Base-by-base conservation (phyloP, 2,797 vertebrate species). In the Enteromius unitaeniatus region DNA sequence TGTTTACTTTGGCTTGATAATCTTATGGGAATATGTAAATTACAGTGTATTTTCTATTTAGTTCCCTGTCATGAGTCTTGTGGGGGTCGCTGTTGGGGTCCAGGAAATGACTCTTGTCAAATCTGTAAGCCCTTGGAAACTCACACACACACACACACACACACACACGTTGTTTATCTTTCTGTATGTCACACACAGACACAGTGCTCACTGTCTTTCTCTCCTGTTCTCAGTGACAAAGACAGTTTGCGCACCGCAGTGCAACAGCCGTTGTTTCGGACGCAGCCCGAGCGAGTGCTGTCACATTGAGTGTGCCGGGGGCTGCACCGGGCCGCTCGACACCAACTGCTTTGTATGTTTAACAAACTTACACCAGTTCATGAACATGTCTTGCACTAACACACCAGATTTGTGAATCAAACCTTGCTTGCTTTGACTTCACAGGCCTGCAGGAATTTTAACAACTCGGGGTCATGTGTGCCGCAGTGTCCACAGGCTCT, bases 241-340 rank as follows among this genome's bases (percentile, higher is more conserved):
- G 94, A 97, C 95, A 0, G 95, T 98, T 90, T 99, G 98, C 58
- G 97, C 97, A 2, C 95, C 96, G 19, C 98, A 99, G 89, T 99
- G 98, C 89, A 98, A 97, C 4, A 92, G 95, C 17, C 96, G 97
- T 82, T 99, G 98, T 91, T 99, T 97, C 65, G 97, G 97, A 34
- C 91, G 78, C 78, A 95, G 91, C 79, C 97, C 97, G 9, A 96
- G 94, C 40, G 96, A 99, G 86, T 99, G 98, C 85, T 99, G 98
- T 89, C 97, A 99, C n/a, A 95, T 93, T 9, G 97, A 99, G 87
- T 99, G 98, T 84, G 97, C 97, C 0, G 98, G 97, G 14, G 98
- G 98, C 83, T 99, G 97, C 92, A 96, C 92, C 0, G 97, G 97
- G 10, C 94, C 96, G 1, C 94, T 95, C 68, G 95, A 98, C 78